phyloP scores from a whole-genome alignment of 2,888 invertebrate species.

The Eugnorisma glareosa region DNA sequence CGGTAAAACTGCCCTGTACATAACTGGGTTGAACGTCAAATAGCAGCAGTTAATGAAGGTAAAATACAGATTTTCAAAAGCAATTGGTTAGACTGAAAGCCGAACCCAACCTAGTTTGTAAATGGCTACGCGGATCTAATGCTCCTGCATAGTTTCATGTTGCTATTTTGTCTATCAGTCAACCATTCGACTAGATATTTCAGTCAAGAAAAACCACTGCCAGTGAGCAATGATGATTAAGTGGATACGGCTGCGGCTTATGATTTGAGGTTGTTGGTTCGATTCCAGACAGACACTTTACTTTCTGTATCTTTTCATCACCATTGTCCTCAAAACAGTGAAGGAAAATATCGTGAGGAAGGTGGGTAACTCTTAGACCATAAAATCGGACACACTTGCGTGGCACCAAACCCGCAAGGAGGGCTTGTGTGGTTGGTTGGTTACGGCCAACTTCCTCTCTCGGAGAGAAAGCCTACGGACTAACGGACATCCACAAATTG shows the following conservation, averaged over 20 bases:
- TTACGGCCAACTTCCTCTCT: not conserved
- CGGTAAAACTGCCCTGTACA: not conserved
- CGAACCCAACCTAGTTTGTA: not conserved
- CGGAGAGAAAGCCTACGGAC: not conserved
- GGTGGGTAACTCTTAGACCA: not conserved
- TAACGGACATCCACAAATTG: not conserved
- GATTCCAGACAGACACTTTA: not conserved
- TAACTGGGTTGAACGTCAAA: not conserved
- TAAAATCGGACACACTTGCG: not conserved
- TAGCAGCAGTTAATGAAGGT: not conserved
- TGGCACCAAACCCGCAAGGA: not conserved
- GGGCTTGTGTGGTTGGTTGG: not conserved
- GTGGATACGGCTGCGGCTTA: not conserved
- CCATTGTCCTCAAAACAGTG: not conserved
- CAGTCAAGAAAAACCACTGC: not conserved
- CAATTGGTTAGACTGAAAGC: not conserved
- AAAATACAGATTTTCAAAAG: not conserved
- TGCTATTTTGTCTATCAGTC: conserved; percentile 2
- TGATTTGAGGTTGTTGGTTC: not conserved
- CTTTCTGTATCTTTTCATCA: not conserved
- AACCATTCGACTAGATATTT: not conserved
- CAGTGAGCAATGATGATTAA: not conserved
- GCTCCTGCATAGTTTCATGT: not conserved
- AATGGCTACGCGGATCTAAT: not conserved
- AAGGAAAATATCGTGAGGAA: not conserved